Base-by-base conservation (phyloP, 2,888 invertebrate genomes). In the Synergus japonicus region DNA sequence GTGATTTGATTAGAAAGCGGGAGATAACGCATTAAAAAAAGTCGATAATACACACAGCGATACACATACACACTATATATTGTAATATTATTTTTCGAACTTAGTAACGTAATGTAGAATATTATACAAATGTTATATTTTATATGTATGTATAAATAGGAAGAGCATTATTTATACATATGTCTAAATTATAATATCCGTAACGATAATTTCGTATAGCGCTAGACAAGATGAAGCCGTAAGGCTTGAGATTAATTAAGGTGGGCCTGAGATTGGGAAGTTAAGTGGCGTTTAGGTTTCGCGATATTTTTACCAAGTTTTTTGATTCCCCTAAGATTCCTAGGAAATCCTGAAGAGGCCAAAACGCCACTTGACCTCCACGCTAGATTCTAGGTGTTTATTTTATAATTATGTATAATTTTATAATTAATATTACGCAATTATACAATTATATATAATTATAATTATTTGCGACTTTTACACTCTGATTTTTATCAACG, bases 21-120 rank as follows among this genome's bases (percentile, higher is more conserved):
- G 83, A 83, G 81, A 86, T 79, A 84, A 84, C 84, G 85, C 79
- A 73, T 29, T 49, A 69, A 82, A 84, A 82, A 80, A 76, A 83
- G 79, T 81, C 82, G 83, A 84, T 84, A 84, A 88, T 87, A 89
- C 85, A 88, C 89, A 85, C 86, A 88, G 83, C 83, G 82, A 84
- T 79, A 85, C 83, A 86, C 82, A 85, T 78, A 85, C 87, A 89
- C 86, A 87, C 85, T 88, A 90, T 89, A 90, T 90, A 91, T 90
- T 91, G 89, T 91, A 90, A 91, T 91, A 91, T 91, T 92, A 92
- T 92, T 92, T 91, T 92, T 92, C 88, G 90, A 91, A 91, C 88
- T 88, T 91, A 91, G 91, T 87, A 89, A 88, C 88, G 88, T 91
- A 91, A 91, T 90, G 90, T 91, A 92, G 91, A 89, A 89, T 90